A percentile compares a stretch with the other conserved stretches of the same genome.
These are phyloP conservation scores for Syngnathoides biaculeatus DNA, from an alignment of 2,113 vertebrate genomes.

Conservation along the genomic window DNA sequence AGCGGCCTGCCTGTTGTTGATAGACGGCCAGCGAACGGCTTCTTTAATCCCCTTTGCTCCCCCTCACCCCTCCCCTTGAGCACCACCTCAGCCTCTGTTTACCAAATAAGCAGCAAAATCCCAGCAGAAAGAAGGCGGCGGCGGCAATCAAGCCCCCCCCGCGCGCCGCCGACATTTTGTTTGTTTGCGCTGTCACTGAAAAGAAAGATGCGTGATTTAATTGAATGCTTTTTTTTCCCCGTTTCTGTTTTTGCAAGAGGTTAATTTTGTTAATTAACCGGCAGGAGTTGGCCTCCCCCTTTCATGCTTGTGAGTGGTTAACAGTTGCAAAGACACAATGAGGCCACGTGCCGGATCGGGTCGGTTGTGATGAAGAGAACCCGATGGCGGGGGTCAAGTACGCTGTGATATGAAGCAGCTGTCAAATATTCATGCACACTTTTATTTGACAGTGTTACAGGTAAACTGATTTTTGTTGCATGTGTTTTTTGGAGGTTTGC, in stretches of 20 bases:
- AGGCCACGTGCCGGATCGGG: constrained; percentile 59
- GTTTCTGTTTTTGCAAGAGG: constrained; percentile 60
- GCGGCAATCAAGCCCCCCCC: constrained; percentile 54
- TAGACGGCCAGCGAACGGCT: constrained; percentile 47
- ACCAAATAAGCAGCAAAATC: constrained; percentile 50
- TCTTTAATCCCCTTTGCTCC: constrained; percentile 63
- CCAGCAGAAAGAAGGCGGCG: constrained; percentile 42
- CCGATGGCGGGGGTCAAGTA: no score
- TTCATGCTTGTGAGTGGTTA: constrained; percentile 72
- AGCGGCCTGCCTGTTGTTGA: constrained; percentile 61
- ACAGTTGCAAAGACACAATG: constrained; percentile 72
- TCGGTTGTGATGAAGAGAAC: constrained; percentile 54
- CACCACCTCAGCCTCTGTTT: constrained; percentile 56
- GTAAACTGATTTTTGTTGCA: background rate
- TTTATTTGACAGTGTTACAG: background rate
- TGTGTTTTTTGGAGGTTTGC: background rate
- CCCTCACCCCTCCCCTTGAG: constrained; percentile 39
- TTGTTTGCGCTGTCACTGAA: constrained; percentile 63
- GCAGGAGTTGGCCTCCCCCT: constrained; percentile 57
- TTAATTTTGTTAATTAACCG: constrained; percentile 69
- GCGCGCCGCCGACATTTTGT: constrained; percentile 50
- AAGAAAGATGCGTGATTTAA: constrained; percentile 66
- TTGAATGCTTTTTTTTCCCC: constrained; percentile 64
- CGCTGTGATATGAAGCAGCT: background rate
- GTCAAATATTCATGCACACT: background rate